Percentiles rank a stretch among this genome's conserved stretches.
Conservation (phyloP, 2,113 vertebrate genomes). For the Eretmochelys imbricata region DNA sequence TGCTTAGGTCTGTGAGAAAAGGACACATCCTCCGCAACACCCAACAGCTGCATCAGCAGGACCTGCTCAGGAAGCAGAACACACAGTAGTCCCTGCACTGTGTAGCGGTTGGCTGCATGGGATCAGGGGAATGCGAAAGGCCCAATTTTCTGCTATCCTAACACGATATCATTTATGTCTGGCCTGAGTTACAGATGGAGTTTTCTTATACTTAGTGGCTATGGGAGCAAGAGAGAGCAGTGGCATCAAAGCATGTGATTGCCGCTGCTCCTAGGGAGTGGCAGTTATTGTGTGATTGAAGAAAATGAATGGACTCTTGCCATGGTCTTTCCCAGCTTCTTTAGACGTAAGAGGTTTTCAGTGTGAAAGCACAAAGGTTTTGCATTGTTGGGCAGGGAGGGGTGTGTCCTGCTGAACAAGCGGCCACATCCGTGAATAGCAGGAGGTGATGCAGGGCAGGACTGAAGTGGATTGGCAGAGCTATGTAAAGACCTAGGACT, state of each 20-base stretch:
- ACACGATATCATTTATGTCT: neutral
- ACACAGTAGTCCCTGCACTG: neutral
- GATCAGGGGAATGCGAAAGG: neutral
- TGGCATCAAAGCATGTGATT: neutral
- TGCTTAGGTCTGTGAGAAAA: constrained; percentile 36
- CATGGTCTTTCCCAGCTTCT: neutral
- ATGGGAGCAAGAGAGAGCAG: neutral
- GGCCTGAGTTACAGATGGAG: neutral
- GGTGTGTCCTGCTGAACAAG: neutral
- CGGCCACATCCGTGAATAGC: neutral
- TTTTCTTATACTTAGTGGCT: neutral
- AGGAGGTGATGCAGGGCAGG: neutral
- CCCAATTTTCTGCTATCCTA: neutral
- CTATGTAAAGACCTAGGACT: neutral
- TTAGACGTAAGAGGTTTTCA: neutral
- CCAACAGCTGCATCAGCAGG: neutral
- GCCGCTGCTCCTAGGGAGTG: neutral
- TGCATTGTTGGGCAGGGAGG: neutral
- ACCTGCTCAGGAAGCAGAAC: neutral
- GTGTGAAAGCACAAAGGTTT: neutral
- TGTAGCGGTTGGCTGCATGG: neutral
- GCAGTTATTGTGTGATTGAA: neutral
- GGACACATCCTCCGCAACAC: neutral
- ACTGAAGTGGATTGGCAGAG: neutral
- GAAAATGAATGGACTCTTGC: neutral